phyloP scores from a whole-genome alignment of 2,797 vertebrate species.

The Otolemur crassicaudatus region DNA sequence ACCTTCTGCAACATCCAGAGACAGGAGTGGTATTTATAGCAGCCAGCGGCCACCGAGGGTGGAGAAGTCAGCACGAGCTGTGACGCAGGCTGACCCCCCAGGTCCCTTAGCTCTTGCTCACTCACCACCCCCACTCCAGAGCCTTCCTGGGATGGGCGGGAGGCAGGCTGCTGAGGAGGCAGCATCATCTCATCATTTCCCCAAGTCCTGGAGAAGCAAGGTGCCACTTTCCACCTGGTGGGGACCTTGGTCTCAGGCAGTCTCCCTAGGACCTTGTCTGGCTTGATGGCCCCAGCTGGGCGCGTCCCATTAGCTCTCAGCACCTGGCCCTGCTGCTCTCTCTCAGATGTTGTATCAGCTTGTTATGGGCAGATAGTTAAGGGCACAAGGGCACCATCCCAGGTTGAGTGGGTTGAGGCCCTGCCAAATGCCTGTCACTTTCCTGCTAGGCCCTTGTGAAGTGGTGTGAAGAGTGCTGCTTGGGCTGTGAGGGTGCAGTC shows the following conservation, averaged over 20 bases:
- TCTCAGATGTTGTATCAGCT: rapidly evolving
- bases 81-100: constrained; percentile 40
- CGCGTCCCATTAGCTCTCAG: constrained; percentile 24
- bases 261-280: constrained; percentile 35
- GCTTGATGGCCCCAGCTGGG: neutral
- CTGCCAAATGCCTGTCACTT: neutral
- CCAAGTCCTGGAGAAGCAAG: neutral
- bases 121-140: constrained; percentile 52
- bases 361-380: neutral
- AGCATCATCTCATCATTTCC: neutral
- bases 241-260: neutral
- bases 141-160: constrained; percentile 72
- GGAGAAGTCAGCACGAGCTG: constrained; percentile 77
- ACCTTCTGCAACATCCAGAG: constrained; percentile 60
- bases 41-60: constrained; percentile 54
- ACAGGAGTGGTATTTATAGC: constrained; percentile 83
- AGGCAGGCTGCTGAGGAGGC: constrained; percentile 29
- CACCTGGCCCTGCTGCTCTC: neutral
- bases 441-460: neutral
- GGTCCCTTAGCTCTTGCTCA: neutral
- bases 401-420: neutral
- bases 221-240: constrained; percentile 50
- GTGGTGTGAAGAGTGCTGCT: neutral
- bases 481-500: neutral
- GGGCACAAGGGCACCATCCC: neutral